A percentile compares a stretch with the other conserved stretches of the same genome.
These are phyloP conservation scores for Gonocerus acuteangulatus DNA, from an alignment of 2,888 invertebrate species.

Conservation along the genomic window DNA sequence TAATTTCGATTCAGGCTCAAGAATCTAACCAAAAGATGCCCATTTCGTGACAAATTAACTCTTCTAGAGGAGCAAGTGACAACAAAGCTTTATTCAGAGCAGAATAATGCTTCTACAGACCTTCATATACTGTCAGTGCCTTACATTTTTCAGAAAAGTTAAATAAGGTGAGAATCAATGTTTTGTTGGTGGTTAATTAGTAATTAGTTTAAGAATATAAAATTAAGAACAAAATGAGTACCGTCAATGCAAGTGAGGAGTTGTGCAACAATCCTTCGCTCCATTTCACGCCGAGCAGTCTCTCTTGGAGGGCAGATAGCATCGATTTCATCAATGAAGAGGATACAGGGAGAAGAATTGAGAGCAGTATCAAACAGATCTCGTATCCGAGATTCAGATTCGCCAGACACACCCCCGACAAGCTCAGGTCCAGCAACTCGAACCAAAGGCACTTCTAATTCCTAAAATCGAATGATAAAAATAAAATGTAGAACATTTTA, in stretches of 20 bases:
- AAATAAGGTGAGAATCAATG: too few species aligned
- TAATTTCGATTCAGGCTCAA: too few species aligned
- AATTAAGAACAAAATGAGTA: conserved; percentile 41
- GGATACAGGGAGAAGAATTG: conserved; percentile 65
- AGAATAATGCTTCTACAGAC: too few species aligned
- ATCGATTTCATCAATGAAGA: conserved; percentile 96
- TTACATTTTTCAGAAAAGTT: too few species aligned
- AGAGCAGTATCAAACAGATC: conserved; percentile 82
- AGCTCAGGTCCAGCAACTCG: conserved; percentile 87
- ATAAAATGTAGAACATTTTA: not conserved
- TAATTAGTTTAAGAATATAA: too few species aligned
- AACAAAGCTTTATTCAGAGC: too few species aligned
- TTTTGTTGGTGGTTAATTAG: too few species aligned
- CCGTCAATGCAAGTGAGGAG: conserved; percentile 82
- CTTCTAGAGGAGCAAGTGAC: too few species aligned
- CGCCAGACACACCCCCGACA: conserved; percentile 89
- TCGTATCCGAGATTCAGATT: conserved; percentile 87
- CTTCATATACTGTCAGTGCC: too few species aligned
- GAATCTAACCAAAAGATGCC: too few species aligned
- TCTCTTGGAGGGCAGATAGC: conserved; percentile 87
- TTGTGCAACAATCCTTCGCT: conserved; percentile 89
- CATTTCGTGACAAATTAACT: too few species aligned
- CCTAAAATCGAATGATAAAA: conserved; percentile 46
- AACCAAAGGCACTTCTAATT: conserved; percentile 73
- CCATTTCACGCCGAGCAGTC: conserved; percentile 90